Evolutionary conservation across 2,113 vertebrate species (phyloP), one percentile per base, ranked within the genome.

Genomic region (Acanthochromis polyacanthus): DNA sequence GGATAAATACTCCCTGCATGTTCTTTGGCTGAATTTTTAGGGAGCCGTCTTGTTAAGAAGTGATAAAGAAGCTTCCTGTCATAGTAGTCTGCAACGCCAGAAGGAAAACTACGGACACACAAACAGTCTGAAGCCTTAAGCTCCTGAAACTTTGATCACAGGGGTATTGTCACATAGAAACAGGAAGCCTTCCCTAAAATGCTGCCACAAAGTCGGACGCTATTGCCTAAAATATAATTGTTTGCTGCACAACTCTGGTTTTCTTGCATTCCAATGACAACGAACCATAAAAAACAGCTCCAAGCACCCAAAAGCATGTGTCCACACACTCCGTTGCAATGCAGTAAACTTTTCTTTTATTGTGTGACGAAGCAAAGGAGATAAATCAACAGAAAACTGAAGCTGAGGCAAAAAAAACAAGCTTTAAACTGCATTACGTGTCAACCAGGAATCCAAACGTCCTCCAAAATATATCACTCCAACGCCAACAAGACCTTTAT

Each of bases 1-100:
- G 8, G 11, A 69, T 43, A n/a, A 45, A n/a, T 64, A 70, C 5
- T 61, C 16, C 23, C 10, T 71, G 51, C 46, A 36, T 66, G 43
- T 32, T 20, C 20, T 65, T 61, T 46, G 12, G 1, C 17, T 45
- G 59, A 10, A 56, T 71, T 66, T 52, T 1, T 5, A 8, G 40
- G 38, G 25, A 59, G 32, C 50, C 19, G 14, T 36, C 48, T 61
- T 3, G 10, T 30, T 16, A 17, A 28, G 48, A 38, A n/a, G 43
- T 19, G 22, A 46, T 9, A 22, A 60, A 57, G 23, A 30, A 50
- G 17, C 48, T 50, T n/a, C 48, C 45, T 46, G 45, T 46, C 16
- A 46, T 16, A 6, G 45, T 36, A 36, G 32, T 36, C 32, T 58
- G 1, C 20, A 70, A 10, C 46, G 43, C 23, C 1, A 8, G 30